Evolutionary conservation across 2,888 invertebrate genomes (phyloP).

Genomic region (Pseudococcus jackbeardsleyi): DNA sequence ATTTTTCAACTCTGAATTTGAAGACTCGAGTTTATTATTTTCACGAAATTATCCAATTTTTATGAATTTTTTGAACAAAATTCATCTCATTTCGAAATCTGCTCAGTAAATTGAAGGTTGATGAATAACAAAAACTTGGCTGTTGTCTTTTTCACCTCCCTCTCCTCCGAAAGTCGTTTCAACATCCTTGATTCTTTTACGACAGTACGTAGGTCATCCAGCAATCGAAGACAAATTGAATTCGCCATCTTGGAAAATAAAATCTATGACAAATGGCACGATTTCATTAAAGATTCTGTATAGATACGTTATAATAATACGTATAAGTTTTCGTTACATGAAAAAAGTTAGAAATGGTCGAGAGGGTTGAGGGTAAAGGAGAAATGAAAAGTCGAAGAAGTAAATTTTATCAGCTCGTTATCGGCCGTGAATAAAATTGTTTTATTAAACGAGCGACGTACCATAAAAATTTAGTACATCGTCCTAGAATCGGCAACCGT

Average conservation of each 20-base stretch:
- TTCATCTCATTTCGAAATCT: too few species aligned
- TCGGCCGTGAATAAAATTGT: conserved; percentile 16
- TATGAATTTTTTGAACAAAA: too few species aligned
- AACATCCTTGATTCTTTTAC: too few species aligned
- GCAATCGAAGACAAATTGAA: too few species aligned
- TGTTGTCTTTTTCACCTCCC: too few species aligned
- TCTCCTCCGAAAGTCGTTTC: too few species aligned
- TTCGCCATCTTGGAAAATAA: background rate
- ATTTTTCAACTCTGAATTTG: too few species aligned
- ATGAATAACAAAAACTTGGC: too few species aligned
- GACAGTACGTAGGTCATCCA: too few species aligned
- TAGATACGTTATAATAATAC: background rate
- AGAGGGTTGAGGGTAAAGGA: background rate
- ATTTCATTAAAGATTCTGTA: background rate
- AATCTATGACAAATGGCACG: background rate
- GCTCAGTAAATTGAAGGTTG: too few species aligned
- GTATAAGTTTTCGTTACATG: background rate
- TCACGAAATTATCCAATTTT: too few species aligned
- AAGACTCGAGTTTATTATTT: too few species aligned
- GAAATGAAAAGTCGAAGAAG: conserved; percentile 2
- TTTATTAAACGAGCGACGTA: conserved; percentile 20
- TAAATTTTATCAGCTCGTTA: conserved; percentile 40
- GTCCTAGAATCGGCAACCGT: background rate
- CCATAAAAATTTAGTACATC: conserved; percentile 17
- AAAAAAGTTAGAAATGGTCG: background rate